Evolutionary conservation across 2,888 invertebrate species (phyloP).

Genomic region (Drosophila monieri): DNA sequence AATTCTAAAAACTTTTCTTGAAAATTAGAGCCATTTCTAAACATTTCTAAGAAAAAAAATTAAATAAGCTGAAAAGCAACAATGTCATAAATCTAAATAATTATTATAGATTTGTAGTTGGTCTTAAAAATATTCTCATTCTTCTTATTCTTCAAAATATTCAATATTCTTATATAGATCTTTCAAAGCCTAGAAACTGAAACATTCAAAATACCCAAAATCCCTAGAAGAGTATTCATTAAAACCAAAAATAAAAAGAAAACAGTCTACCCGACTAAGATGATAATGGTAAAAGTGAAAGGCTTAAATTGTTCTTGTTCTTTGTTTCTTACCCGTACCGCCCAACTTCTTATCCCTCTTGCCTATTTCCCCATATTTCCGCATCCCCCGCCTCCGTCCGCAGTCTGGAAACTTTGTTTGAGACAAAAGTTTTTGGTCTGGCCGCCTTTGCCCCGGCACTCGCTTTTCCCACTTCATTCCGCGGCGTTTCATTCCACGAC

Average conservation of each 20-base stretch:
- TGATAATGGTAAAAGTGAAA: constrained; percentile 34
- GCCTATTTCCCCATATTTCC: constrained; percentile 4
- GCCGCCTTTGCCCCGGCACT: constrained; percentile 16
- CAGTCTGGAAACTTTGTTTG: constrained; percentile 67
- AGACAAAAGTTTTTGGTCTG: constrained; percentile 69
- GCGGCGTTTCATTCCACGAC: background rate
- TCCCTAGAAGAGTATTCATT: background rate
- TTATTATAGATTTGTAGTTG: too few relatives aligned
- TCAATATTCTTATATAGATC: too few relatives aligned
- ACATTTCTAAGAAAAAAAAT: too few relatives aligned
- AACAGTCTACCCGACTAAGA: background rate
- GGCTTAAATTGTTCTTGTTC: constrained; percentile 30
- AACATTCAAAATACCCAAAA: background rate
- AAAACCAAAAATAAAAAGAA: constrained; percentile 1
- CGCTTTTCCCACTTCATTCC: background rate
- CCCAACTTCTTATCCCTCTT: constrained; percentile 31
- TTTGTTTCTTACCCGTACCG: constrained; percentile 19
- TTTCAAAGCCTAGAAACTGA: too few relatives aligned
- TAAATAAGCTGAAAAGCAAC: too few relatives aligned
- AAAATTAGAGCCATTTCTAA: too few relatives aligned
- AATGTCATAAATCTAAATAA: too few relatives aligned
- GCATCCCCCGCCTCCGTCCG: background rate
- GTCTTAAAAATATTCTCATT: too few relatives aligned
- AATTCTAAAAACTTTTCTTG: too few relatives aligned
- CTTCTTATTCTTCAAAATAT: too few relatives aligned